Base-by-base conservation (phyloP, 2,888 invertebrate genomes). In the Agrotis puta region DNA sequence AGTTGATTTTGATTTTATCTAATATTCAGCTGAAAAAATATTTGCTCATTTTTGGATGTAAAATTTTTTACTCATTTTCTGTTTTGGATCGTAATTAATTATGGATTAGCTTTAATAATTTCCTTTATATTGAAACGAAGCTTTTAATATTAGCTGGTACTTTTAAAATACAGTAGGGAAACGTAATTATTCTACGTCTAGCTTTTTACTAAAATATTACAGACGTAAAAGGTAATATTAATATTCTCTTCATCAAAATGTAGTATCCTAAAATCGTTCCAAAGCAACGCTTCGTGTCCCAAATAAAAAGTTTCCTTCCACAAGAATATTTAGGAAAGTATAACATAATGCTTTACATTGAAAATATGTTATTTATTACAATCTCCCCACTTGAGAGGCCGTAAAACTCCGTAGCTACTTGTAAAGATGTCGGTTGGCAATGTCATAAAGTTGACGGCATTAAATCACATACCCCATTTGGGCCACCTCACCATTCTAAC, bases 401-500 rank as follows among this genome's bases (percentile, higher is more conserved):
- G 84, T 89, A 87, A 90, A 91, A 88, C 64, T 82, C 70, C 85
- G n/a, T 87, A 88, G 87, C 87, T 90, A 89, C 90, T 92, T 90
- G 88, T 88, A 87, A 89, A 92, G 88, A 92, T 89, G 89, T 88
- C 88, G 88, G 84, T 87, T 85, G 86, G 81, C 84, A 84, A 85
- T 88, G 88, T 92, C 93, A 91, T 93, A 93, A 93, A 93, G 88
- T 90, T 89, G 90, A 90, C 86, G 89, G 91, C 88, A 87, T 92
- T 92, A 93, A 93, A 94, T 93, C 93, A 93, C 90, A 89, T 89
- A 88, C 86, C 88, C 90, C 91, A 90, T 93, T 93, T 89, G 79
- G 78, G 76, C 74, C 77, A 82, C 80, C 74, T 66, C 45, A 75
- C 92, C 91, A 91, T 77, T 79, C 73, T 73, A 81, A 74, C 24